A percentile compares a stretch with the other conserved stretches of the same genome.
Evolutionary conservation across 2,113 vertebrate genomes (phyloP).

Genomic region (Syrrhaptes paradoxus): DNA sequence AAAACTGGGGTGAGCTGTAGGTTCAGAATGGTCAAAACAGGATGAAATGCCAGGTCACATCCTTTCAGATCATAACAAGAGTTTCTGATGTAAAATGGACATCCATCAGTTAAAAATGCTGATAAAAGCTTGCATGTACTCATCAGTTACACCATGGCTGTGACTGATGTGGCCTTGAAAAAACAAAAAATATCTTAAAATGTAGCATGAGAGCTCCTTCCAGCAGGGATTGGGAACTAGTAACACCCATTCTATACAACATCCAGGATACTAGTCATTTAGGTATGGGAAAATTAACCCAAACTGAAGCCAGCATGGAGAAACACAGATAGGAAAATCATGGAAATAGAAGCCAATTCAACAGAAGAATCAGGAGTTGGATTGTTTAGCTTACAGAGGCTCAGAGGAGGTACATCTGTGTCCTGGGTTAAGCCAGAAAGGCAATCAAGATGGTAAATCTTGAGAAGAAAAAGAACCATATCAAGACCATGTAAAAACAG

Average conservation of each 20-base stretch:
- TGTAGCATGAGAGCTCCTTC: neutral
- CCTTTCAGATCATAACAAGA: neutral
- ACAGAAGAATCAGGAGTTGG: neutral
- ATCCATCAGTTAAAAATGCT: neutral
- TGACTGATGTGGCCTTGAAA: neutral
- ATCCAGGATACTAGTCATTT: neutral
- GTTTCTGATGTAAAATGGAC: neutral
- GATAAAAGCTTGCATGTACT: neutral
- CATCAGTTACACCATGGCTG: neutral
- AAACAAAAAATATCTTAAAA: neutral
- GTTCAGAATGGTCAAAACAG: neutral
- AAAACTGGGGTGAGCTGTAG: neutral
- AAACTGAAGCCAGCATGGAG: neutral
- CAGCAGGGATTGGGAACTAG: neutral
- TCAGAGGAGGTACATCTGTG: neutral
- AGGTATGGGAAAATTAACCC: neutral
- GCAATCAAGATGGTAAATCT: neutral
- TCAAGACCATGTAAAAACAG: neutral
- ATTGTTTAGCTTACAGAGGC: neutral
- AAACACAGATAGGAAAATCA: neutral
- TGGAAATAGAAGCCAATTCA: neutral
- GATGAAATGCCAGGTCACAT: neutral
- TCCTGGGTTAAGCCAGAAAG: neutral
- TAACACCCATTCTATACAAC: neutral
- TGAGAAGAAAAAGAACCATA: neutral